Conservation (phyloP, 2,113 vertebrate species). For the Gasterosteus nipponicus region DNA sequence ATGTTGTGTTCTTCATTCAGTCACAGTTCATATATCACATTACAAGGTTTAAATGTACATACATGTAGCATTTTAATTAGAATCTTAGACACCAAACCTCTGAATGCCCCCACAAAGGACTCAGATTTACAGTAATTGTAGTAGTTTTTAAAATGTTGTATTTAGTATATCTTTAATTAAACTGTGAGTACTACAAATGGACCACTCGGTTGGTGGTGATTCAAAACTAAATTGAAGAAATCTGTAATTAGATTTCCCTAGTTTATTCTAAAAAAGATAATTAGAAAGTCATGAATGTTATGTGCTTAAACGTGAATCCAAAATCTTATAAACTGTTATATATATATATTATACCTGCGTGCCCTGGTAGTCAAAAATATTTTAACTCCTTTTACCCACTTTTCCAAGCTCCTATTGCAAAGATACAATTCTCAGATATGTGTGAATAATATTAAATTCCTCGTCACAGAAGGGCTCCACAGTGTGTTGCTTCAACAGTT, state of each 20-base stretch:
- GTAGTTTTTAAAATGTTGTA: neutral
- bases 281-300: constrained; percentile 43
- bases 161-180: constrained; percentile 47
- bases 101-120: neutral
- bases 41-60: neutral
- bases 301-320: neutral
- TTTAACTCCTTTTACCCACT: neutral
- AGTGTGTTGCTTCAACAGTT: neutral
- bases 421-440: constrained; percentile 15
- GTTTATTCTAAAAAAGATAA: constrained; percentile 40
- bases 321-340: neutral
- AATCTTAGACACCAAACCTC: neutral
- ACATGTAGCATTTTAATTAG: neutral
- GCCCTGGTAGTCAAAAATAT: neutral
- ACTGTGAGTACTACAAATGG: constrained; percentile 31
- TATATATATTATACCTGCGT: neutral
- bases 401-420: constrained; percentile 1
- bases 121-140: constrained; percentile 18
- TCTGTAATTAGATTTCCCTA: constrained; percentile 45
- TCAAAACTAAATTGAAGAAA: constrained; percentile 27
- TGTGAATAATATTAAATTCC: constrained; percentile 22
- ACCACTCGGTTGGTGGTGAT: constrained; percentile 17
- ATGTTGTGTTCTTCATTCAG: neutral
- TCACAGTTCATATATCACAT: neutral
- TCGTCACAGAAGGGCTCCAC: neutral